Percentiles rank a stretch among this genome's conserved stretches.
These are phyloP conservation scores for Bombus balteatus DNA, from an alignment of 1,140 invertebrate genomes.

Conservation along the genomic window DNA sequence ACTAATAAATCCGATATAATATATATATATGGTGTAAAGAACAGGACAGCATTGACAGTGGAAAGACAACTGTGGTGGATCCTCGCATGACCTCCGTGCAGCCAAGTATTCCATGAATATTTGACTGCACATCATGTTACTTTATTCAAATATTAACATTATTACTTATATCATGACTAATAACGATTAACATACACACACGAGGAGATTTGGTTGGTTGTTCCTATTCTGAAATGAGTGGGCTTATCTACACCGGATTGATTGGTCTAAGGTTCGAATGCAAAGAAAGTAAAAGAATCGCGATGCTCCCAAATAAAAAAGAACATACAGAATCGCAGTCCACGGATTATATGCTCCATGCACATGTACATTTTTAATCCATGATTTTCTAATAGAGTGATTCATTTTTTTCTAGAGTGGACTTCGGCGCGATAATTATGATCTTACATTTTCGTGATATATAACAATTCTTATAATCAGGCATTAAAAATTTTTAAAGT, in stretches of 20 bases:
- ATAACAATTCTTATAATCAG: slow-evolving; percentile 64
- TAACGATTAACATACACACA: slow-evolving; percentile 72
- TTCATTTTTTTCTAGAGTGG: slow-evolving; percentile 41
- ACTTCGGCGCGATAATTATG: slow-evolving; percentile 49
- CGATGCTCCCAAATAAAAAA: slow-evolving; percentile 67
- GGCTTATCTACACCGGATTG: slow-evolving; percentile 67
- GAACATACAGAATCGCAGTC: slow-evolving; percentile 60
- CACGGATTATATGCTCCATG: slow-evolving; percentile 48
- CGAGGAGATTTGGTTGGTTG: slow-evolving; percentile 80
- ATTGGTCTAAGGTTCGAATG: slow-evolving; percentile 60
- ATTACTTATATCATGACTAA: slow-evolving; percentile 81
- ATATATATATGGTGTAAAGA: slow-evolving; percentile 78
- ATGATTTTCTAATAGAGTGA: slow-evolving; percentile 52
- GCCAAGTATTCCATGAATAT: slow-evolving; percentile 81
- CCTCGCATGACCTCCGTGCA: slow-evolving; percentile 80
- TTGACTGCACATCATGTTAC: slow-evolving; percentile 78
- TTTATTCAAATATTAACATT: slow-evolving; percentile 81
- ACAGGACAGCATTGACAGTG: slow-evolving; percentile 72
- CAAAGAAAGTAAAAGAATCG: slow-evolving; percentile 47
- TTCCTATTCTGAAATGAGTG: slow-evolving; percentile 79
- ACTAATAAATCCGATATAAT: slow-evolving; percentile 75
- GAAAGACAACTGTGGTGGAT: slow-evolving; percentile 78
- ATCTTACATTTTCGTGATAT: slow-evolving; percentile 59
- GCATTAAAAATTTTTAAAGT: slow-evolving; percentile 65
- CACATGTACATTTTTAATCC: slow-evolving; percentile 60